phyloP scores from a whole-genome alignment of 2,888 invertebrate species.

The Lasioglossum lativentre region DNA sequence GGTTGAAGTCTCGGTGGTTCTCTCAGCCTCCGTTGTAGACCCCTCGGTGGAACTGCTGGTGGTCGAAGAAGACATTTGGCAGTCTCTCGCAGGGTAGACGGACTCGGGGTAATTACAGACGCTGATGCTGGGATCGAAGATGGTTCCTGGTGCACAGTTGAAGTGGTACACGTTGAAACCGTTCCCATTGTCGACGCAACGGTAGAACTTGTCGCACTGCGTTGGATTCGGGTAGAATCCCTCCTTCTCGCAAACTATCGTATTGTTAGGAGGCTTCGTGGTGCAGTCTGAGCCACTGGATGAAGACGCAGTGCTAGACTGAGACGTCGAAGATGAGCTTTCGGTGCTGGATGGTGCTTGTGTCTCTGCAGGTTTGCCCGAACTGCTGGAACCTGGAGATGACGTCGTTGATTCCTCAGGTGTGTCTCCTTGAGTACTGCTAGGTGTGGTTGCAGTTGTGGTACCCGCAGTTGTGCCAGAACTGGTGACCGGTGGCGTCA shows the following conservation, averaged over 20 bases:
- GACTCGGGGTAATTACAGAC: slow-evolving; percentile 89
- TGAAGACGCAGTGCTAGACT: slow-evolving; percentile 32
- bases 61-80: slow-evolving; percentile 51
- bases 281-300: slow-evolving; percentile 50
- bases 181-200: slow-evolving; percentile 88
- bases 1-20: slow-evolving; percentile 17
- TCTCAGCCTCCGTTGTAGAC: neutral
- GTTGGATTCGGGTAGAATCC: slow-evolving; percentile 88
- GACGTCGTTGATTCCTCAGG: neutral
- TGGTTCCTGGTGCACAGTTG: slow-evolving; percentile 89
- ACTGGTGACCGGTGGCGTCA: neutral
- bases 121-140: slow-evolving; percentile 89
- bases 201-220: slow-evolving; percentile 88
- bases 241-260: slow-evolving; percentile 85
- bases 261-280: slow-evolving; percentile 67
- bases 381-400: neutral
- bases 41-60: slow-evolving; percentile 38
- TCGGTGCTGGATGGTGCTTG: neutral
- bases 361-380: neutral
- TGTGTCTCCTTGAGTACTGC: slow-evolving; percentile 17
- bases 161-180: slow-evolving; percentile 89
- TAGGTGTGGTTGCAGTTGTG: slow-evolving; percentile 20
- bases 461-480: slow-evolving; percentile 14
- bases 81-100: slow-evolving; percentile 86
- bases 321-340: slow-evolving; percentile 7